Evolutionary conservation across 2,797 vertebrate genomes (phyloP).

Genomic region (Ctenosaura bakeri): DNA sequence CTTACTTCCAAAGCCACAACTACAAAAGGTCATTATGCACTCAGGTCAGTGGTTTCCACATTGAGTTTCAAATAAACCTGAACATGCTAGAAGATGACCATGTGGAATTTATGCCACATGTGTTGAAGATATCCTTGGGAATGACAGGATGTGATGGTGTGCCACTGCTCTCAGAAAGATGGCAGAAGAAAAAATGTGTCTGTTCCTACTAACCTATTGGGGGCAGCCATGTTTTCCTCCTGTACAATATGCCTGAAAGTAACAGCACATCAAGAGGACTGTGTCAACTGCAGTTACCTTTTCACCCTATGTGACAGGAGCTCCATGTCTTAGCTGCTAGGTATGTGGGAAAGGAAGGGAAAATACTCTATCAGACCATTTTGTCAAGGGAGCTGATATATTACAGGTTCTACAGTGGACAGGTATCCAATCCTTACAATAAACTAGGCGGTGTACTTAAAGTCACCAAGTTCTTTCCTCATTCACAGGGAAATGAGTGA

Average conservation of each 20-base stretch:
- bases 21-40: no score
- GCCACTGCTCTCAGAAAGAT: neutral
- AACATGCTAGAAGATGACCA: no score
- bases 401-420: neutral
- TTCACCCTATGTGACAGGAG: neutral
- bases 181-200: neutral
- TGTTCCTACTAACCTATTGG: neutral
- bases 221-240: neutral
- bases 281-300: neutral
- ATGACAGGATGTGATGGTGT: neutral
- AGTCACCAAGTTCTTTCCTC: neutral
- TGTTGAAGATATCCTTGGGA: neutral
- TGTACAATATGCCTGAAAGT: neutral
- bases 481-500: neutral
- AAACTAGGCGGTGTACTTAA: neutral
- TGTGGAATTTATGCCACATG: neutral
- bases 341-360: neutral
- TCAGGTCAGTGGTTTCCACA: no score
- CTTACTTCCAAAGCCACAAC: neutral
- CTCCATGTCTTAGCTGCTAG: neutral
- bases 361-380: neutral
- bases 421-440: neutral
- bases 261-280: neutral
- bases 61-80: no score
- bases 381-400: neutral